Base-by-base conservation (phyloP, 2,113 vertebrate species). In the Dascyllus trimaculatus region DNA sequence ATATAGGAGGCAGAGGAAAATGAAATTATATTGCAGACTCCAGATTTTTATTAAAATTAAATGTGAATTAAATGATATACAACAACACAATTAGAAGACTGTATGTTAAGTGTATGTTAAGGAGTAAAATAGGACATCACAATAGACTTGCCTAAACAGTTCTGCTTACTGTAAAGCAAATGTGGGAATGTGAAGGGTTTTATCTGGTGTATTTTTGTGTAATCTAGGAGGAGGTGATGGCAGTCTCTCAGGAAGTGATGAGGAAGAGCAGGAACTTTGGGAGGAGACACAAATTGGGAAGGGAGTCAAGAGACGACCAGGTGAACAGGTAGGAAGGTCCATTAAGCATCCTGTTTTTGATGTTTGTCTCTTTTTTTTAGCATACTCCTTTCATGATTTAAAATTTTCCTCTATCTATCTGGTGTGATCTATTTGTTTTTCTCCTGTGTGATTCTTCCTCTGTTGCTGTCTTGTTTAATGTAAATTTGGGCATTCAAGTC, bases 271-370 rank as follows among this genome's bases (percentile, higher is more conserved):
- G 65, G 92, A 94, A 29, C 91, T 94, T 51, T 99, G 98, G 98
- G 97, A 97, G 89, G 94, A 97, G 49, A 96, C 96, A 57, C 98
- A 99, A 84, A 97, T 99, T 87, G 94, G 81, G 60, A 98, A 98
- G 93, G 96, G 95, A 13, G 77, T 98, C 63, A 97, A 95, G 92
- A 87, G 95, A 61, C 79, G 75, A 40, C 91, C 96, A 91, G 96
- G 97, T 25, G 82, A 85, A 57, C 90, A 70, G 77, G 90, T 93
- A 79, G 15, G 48, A 77, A 54, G 4, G 14, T 18, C 5, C 22
- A 54, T 38, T 21, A 0, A 5, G 70, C 8, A 15, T 11, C 6
- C 11, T 60, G 15, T 40, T 70, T 32, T 21, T 73, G 17, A 49
- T 24, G 38, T n/a, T 38, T 52, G 45, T 35, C 2, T 52, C 46